Evolutionary conservation across 2,113 vertebrate species (phyloP), one percentile per base, ranked within the genome.

Genomic region (Polypterus bichir): DNA sequence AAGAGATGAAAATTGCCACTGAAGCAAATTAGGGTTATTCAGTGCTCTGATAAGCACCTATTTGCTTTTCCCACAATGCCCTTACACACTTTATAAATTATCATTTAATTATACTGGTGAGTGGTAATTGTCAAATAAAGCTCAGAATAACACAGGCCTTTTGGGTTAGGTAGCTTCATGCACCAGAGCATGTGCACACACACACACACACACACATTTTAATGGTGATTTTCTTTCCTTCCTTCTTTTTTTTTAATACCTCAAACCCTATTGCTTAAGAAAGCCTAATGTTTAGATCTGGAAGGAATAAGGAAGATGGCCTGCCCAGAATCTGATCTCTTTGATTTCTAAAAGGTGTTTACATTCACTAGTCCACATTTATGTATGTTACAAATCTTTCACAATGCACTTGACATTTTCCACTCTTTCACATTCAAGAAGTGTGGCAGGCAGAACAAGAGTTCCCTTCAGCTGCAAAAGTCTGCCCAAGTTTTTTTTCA

Each of bases 61-160:
- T 90, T 91, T 89, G 86, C 84, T 86, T 84, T 89, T 83, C 79
- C 87, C 83, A 87, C 87, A 89, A 85, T 85, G 87, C 84, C 86
- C 85, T 87, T 86, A 84, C 84, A 85, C 88, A 88, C 87, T 91
- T 91, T 89, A 89, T 91, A 91, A 92, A 92, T 89, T 87, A 90
- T 90, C 86, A 87, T 89, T 91, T 92, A 90, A 91, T 91, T 91
- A 92, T 82, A 80, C 81, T 85, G 87, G 87, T 85, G 84, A 89
- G 86, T 86, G 84, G 86, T 89, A 88, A 92, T 89, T 90, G 89
- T 89, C 84, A 88, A 87, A 86, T 83, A 83, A 86, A 83, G 78
- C 83, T 83, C 82, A 83, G 81, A 87, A 83, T 87, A 82, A 82
- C 82, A 87, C 81, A 82, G 84, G 81, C 77, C 81, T 79, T 80